Base-by-base conservation (phyloP, 2,888 invertebrate genomes). In the Prosopocoilus inquinatus region DNA sequence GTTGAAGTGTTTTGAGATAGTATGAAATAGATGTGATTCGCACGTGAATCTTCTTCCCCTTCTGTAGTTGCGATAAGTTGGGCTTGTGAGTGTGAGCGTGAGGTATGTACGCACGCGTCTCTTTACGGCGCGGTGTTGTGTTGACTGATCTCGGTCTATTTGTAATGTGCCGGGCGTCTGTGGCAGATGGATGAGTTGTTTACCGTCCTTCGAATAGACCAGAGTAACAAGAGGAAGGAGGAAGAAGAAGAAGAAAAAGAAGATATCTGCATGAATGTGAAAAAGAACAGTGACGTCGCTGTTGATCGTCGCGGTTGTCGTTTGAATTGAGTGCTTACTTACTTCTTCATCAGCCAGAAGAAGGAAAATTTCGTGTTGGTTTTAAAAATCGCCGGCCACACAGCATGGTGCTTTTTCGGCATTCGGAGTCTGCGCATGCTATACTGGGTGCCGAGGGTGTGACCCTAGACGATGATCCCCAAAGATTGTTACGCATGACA, bases 401-500 rank as follows among this genome's bases (percentile, higher is more conserved):
- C 50, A 61, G 49, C 32, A 64, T 64, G 64, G 63, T 65, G 35
- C 59, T 64, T 47, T 62, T 63, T 51, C 58, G 62, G 32, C 60
- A 61, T 49, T 64, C 67, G 60, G 64, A 62, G 64, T 64, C 62
- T 60, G 66, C 62, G 64, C 64, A 70, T 44, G 59, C 48, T 44
- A 65, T 66, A 57, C 60, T 57, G 79, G 81, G 80, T 79, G 79
- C 59, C 72, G 79, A 53, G 80, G 81, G 62, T 78, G 75, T 66
- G 62, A 67, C 70, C 50, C 78, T 78, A 58, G 78, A 78, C 47
- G 69, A 67, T 47, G 67, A 70, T 55, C 81, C 81, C 67, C 79
- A 81, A 41, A 82, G 82, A 47, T 79, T 82, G 50, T 45, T 83
- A 72, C 80, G 83, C 59, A 83, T 83, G 81, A 81, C 83, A 43